phyloP scores from a whole-genome alignment of 2,113 vertebrate species.

The Neopipo cinnamomea region DNA sequence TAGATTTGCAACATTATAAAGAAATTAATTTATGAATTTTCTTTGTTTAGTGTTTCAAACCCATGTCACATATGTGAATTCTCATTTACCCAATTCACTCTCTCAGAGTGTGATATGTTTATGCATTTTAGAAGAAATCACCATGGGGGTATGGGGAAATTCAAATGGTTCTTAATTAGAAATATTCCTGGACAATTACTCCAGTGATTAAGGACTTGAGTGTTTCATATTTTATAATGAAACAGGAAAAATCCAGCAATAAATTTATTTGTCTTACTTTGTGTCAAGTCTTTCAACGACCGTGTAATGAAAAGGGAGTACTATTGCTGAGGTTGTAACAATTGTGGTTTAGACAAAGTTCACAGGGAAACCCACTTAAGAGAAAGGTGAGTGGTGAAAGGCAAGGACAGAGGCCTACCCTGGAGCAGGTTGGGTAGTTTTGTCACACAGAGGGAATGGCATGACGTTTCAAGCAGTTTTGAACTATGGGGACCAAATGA shows the following conservation, averaged over 20 bases:
- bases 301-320: not conserved
- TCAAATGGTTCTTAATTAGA: not conserved
- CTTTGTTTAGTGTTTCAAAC: not conserved
- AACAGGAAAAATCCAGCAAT: not conserved
- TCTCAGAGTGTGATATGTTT: accelerated
- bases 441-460: not conserved
- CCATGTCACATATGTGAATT: not conserved
- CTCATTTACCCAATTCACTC: not conserved
- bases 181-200: not conserved
- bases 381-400: not conserved
- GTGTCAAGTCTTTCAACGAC: not conserved
- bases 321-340: not conserved
- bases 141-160: not conserved
- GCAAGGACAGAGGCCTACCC: not conserved
- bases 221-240: not conserved
- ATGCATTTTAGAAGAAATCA: not conserved
- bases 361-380: not conserved
- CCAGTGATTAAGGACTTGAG: not conserved
- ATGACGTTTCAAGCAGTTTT: not conserved
- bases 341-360: not conserved
- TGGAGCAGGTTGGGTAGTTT: not conserved
- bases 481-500: not conserved
- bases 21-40: not conserved
- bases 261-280: not conserved
- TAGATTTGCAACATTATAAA: not conserved